These are phyloP conservation scores for Semaprochilodus insignis DNA, from an alignment of 2,797 vertebrate genomes.

Conservation along the genomic window DNA sequence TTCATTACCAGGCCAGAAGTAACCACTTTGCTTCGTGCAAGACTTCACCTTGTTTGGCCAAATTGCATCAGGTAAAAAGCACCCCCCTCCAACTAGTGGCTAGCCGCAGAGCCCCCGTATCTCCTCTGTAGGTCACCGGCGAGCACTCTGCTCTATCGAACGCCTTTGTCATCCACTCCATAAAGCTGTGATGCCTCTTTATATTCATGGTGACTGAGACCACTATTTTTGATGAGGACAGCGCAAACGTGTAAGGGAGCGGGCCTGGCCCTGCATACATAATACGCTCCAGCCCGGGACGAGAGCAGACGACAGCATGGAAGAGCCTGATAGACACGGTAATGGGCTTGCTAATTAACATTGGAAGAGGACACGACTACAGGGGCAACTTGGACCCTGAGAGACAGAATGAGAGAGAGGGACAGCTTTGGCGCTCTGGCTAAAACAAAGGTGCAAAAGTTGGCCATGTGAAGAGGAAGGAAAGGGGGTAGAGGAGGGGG, in stretches of 20 bases:
- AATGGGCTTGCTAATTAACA: slow-evolving; percentile 69
- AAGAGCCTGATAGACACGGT: slow-evolving; percentile 65
- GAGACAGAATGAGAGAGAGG: background rate
- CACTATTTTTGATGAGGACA: slow-evolving; percentile 70
- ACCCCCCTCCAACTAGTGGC: background rate
- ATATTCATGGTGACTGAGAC: slow-evolving; percentile 66
- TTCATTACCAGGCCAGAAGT: slow-evolving; percentile 35
- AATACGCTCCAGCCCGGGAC: slow-evolving; percentile 41
- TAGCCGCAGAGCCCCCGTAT: slow-evolving; percentile 31
- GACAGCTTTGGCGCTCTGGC: slow-evolving; percentile 6
- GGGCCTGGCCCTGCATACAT: slow-evolving; percentile 61
- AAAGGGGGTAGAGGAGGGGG: background rate
- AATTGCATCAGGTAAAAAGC: slow-evolving; percentile 36
- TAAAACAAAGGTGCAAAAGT: slow-evolving; percentile 55
- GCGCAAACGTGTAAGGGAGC: slow-evolving; percentile 63
- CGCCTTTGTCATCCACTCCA: slow-evolving; percentile 63
- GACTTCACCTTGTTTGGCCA: slow-evolving; percentile 34
- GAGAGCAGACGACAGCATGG: slow-evolving; percentile 44
- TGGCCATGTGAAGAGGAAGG: slow-evolving; percentile 39
- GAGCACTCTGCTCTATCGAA: slow-evolving; percentile 58
- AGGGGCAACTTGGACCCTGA: slow-evolving; percentile 49
- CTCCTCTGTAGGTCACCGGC: slow-evolving; percentile 58
- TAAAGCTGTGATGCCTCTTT: slow-evolving; percentile 62
- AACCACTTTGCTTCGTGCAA: slow-evolving; percentile 30
- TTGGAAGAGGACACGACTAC: slow-evolving; percentile 65